phyloP scores from a whole-genome alignment of 2,113 vertebrate genomes.

The Paradisaea rubra region DNA sequence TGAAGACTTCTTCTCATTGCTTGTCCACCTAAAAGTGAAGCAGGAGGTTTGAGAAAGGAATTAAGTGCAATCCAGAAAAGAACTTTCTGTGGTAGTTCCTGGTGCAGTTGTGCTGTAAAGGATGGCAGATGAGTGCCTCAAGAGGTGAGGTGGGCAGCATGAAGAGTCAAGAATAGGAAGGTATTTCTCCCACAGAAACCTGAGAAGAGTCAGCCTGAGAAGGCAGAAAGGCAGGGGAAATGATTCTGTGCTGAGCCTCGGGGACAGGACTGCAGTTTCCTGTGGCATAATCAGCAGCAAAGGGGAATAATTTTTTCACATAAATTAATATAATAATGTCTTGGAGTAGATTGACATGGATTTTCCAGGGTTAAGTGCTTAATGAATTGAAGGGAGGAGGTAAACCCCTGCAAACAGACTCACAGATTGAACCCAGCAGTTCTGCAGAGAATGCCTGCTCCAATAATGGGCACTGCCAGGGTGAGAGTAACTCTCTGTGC shows the following conservation, averaged over 20 bases:
- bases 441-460: background rate
- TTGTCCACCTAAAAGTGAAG: background rate
- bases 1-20: background rate
- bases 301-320: background rate
- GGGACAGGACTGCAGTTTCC: background rate
- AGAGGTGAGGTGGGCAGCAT: background rate
- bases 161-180: background rate
- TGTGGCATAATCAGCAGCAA: background rate
- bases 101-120: background rate
- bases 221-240: background rate
- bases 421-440: background rate
- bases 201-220: background rate
- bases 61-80: background rate
- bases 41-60: background rate
- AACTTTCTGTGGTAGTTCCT: background rate
- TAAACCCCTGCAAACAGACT: background rate
- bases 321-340: background rate
- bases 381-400: background rate
- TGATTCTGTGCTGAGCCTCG: background rate
- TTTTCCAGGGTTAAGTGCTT: background rate
- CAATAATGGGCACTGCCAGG: background rate
- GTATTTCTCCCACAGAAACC: background rate
- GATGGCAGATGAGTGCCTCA: background rate
- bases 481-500: background rate
- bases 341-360: background rate